Evolutionary conservation across 2,797 vertebrate species (phyloP), one percentile per base, ranked within the genome.

Genomic region (Acipenser oxyrinchus): DNA sequence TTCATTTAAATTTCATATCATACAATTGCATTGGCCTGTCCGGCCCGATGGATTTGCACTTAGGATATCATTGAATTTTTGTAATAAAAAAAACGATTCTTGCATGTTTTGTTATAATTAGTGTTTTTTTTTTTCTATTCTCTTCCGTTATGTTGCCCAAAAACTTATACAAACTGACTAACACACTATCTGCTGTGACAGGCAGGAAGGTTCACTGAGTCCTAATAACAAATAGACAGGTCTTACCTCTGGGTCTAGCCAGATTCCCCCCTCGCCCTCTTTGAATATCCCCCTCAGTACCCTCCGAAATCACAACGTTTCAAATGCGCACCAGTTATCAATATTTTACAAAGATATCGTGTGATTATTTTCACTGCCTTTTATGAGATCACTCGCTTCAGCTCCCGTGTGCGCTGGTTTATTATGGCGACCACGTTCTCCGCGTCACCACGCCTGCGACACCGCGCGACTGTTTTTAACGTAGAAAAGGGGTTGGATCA

Each of bases 341-440:
- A 51, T 62, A n/a, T 48, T 65, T 68, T 66, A 53, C 66, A n/a
- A 55, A 55, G 48, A 55, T 65, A 68, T 68, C 60, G 61, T 66
- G 48, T 37, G 64, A 66, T 15, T 63, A n/a, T 63, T 13, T 23
- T 73, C 73, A 72, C 73, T 61, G 55, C 66, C 58, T 62, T 64
- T 37, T 23, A 57, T 66, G 66, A 71, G 58, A 69, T 74, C 64
- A 61, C 65, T 68, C 68, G 69, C 69, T 73, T 80, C 75, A 75
- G 67, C 73, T 66, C 66, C 83, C 80, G 82, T 85, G 79, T 77
- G 76, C 79, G 76, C 77, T 77, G 78, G 75, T 87, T 88, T 86
- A 89, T 90, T 83, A 89, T 86, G 83, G 87, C 86, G 83, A 88
- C 82, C 87, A 89, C 86, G 86, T 84, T 86, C 75, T 66, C 0